Evolutionary conservation across 1,140 invertebrate genomes (phyloP).

Genomic region (Drusus annulatus): DNA sequence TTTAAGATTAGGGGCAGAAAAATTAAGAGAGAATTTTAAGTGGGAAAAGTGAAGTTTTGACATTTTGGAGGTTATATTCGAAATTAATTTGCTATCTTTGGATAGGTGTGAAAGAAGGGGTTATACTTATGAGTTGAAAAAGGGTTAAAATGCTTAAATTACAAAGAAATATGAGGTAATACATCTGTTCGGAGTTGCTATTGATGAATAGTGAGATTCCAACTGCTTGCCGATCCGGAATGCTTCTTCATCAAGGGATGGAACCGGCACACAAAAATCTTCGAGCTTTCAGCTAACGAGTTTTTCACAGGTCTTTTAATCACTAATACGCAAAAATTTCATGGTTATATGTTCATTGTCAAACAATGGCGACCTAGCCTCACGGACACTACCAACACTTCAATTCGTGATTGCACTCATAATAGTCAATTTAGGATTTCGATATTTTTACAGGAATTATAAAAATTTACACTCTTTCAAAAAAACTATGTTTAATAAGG

Average conservation of each 20-base stretch:
- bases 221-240: slow-evolving; percentile 43
- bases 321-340: slow-evolving; percentile 38
- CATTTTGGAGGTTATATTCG: slow-evolving; percentile 36
- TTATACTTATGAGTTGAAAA: neutral
- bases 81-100: neutral
- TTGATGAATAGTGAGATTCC: slow-evolving; percentile 47
- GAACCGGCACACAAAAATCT: slow-evolving; percentile 20
- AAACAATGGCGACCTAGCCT: slow-evolving; percentile 70
- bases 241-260: slow-evolving; percentile 43
- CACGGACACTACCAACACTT: slow-evolving; percentile 50
- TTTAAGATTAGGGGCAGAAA: too few species aligned
- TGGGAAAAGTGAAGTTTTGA: slow-evolving; percentile 17
- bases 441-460: slow-evolving; percentile 18
- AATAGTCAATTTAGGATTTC: neutral
- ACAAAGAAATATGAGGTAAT: slow-evolving; percentile 27
- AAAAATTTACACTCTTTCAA: slow-evolving; percentile 7
- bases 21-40: too few species aligned
- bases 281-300: neutral
- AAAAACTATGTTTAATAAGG: slow-evolving; percentile 24
- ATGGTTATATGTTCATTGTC: slow-evolving; percentile 63
- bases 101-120: neutral
- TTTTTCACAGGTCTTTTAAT: slow-evolving; percentile 31
- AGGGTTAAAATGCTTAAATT: slow-evolving; percentile 19
- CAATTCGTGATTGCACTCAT: slow-evolving; percentile 23
- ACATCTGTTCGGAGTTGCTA: slow-evolving; percentile 51